Evolutionary conservation across 2,113 vertebrate genomes (phyloP).

Genomic region (Marmota monax): DNA sequence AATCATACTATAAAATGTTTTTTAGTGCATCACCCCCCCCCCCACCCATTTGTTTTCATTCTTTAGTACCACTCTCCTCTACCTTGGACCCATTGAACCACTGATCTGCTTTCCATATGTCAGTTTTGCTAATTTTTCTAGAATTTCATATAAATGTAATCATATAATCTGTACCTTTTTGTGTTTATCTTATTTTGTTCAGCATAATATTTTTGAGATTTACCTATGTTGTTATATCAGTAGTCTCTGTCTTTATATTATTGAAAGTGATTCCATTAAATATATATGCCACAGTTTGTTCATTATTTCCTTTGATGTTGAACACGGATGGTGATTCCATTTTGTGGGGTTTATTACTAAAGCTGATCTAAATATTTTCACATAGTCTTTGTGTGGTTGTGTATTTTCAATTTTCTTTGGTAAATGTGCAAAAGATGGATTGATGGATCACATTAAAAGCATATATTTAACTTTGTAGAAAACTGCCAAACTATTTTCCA

Average conservation of each 20-base stretch:
- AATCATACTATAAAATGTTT: not conserved
- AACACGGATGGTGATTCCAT: not conserved
- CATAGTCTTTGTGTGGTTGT: not conserved
- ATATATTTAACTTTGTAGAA: slow-evolving; percentile 49
- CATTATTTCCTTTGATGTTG: not conserved
- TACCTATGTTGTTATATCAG: not conserved
- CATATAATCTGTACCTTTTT: not conserved
- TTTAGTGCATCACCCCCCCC: not conserved
- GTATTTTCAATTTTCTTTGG: not conserved
- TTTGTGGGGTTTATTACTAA: not conserved
- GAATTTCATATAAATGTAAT: not conserved
- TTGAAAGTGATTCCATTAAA: not conserved
- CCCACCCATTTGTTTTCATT: not conserved
- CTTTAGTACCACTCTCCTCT: not conserved
- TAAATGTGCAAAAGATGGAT: not conserved
- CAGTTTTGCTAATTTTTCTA: slow-evolving; percentile 27
- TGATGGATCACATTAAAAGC: not conserved
- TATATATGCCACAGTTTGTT: not conserved
- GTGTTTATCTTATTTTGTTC: not conserved
- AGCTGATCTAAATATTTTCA: not conserved
- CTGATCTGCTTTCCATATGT: not conserved
- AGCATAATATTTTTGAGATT: slow-evolving; percentile 10
- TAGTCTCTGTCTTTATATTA: not conserved
- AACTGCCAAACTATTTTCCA: not conserved
- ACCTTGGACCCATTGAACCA: not conserved